phyloP scores from a whole-genome alignment of 2,113 vertebrate species.

The Halichoerus grypus region DNA sequence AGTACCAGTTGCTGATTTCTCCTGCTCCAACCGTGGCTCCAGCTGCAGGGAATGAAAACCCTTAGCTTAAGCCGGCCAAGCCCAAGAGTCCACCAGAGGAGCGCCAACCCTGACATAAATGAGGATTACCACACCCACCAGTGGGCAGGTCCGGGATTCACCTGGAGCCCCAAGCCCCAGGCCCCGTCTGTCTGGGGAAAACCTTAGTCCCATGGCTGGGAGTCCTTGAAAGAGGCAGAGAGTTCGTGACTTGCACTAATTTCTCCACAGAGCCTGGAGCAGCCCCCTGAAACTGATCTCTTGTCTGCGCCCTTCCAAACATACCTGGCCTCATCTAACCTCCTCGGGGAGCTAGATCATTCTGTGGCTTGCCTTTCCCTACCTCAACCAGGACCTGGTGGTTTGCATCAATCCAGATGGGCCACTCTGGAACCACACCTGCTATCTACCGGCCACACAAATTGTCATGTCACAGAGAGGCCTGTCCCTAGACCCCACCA shows the following conservation, averaged over 20 bases:
- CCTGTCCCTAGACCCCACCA: not conserved
- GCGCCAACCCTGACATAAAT: not conserved
- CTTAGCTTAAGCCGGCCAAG: not conserved
- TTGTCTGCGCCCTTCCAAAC: not conserved
- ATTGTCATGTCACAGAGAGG: not conserved
- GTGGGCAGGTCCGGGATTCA: not conserved
- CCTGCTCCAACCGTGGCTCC: not conserved
- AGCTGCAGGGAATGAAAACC: not conserved
- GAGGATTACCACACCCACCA: not conserved
- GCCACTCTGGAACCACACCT: not conserved
- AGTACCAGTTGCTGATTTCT: not conserved
- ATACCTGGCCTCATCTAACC: not conserved
- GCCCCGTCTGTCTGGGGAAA: not conserved
- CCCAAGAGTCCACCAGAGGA: not conserved
- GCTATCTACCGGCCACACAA: not conserved
- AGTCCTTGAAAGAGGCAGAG: not conserved
- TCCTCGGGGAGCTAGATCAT: not conserved
- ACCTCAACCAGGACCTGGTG: not conserved
- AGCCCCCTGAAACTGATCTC: not conserved
- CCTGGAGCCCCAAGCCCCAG: not conserved
- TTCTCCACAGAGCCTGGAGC: not conserved
- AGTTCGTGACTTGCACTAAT: not conserved
- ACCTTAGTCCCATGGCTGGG: not conserved
- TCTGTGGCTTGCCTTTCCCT: not conserved
- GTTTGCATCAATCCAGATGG: not conserved